Evolutionary conservation across 35 echinoderm and acorn worm genomes (phyloP).

Genomic region (Ophiothrix spiculata): DNA sequence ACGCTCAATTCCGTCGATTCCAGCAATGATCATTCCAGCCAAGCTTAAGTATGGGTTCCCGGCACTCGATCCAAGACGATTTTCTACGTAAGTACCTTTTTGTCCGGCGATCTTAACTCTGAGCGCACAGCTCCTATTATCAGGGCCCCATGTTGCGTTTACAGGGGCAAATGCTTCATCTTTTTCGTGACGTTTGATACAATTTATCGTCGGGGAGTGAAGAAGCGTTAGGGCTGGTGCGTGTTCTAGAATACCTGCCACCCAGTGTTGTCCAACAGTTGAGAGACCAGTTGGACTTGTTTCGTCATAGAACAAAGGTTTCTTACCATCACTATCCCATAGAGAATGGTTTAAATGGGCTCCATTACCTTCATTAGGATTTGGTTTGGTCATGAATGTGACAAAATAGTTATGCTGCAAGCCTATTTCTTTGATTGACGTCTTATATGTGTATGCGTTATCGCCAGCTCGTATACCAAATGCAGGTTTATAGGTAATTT

Average conservation of each 20-base stretch:
- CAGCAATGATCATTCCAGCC: slow-evolving; percentile 72
- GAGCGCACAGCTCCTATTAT: slow-evolving; percentile 63
- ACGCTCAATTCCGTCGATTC: slow-evolving; percentile 64
- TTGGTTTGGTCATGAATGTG: slow-evolving; percentile 71
- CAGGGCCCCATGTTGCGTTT: slow-evolving; percentile 73
- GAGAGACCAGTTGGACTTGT: slow-evolving; percentile 42
- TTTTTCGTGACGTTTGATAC: slow-evolving; percentile 35
- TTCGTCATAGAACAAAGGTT: slow-evolving; percentile 53
- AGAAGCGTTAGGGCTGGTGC: slow-evolving; percentile 52
- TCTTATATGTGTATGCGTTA: slow-evolving; percentile 63
- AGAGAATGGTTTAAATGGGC: slow-evolving; percentile 71
- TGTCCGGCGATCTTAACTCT: slow-evolving; percentile 49
- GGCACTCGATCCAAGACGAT: slow-evolving; percentile 68
- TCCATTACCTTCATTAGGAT: slow-evolving; percentile 2
- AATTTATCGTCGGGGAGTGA: slow-evolving; percentile 61
- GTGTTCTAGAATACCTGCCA: slow-evolving; percentile 70
- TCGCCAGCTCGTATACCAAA: slow-evolving; percentile 71
- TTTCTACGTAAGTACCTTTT: slow-evolving; percentile 64
- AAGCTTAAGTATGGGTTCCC: slow-evolving; percentile 82
- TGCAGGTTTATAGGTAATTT: slow-evolving; percentile 65
- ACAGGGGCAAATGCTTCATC: slow-evolving; percentile 13
- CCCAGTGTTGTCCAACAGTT: slow-evolving; percentile 53
- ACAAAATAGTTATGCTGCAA: slow-evolving; percentile 45
- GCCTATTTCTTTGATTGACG: slow-evolving; percentile 68
- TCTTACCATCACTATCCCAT: slow-evolving; percentile 55